Evolutionary conservation across 1,140 invertebrate genomes (phyloP), one percentile per base, ranked within the genome.

Genomic region (Bombus pyrosoma): DNA sequence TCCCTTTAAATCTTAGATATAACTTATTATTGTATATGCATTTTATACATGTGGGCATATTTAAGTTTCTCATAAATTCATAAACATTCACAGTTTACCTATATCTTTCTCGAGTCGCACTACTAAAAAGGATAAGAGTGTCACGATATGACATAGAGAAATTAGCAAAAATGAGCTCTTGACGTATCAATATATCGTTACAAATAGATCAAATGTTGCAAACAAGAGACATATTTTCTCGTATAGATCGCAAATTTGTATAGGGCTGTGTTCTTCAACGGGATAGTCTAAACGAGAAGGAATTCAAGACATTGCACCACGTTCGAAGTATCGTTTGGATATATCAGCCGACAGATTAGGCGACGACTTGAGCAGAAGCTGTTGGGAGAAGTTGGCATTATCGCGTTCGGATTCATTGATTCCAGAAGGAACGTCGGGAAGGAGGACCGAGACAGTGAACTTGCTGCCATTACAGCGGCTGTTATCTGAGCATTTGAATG

Each of bases 341-440:
- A 88, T 84, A 66, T 66, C 85, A 41, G 81, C 8, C 53, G 86
- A 66, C 89, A 91, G 91, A 93, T 94, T 92, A 91, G 91, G 88
- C 73, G 87, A 85, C 79, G 89, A 89, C 81, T 85, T 71, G 62
- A 62, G 66, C 76, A 85, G 71, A 39, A 71, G 78, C 85, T 89
- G 82, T 86, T 76, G 81, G 81, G 68, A 89, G 87, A 91, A 93
- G 92, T 93, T 94, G 87, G 92, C 91, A 94, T 94, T 94, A 94
- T 94, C 93, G 93, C 91, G 92, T 94, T 94, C 93, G 92, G 89
- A 94, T 93, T 94, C 93, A 94, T 94, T 94, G 93, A 93, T 91
- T 94, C 91, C 91, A 57, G 88, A 68, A 25, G 34, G 64, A 83
- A 68, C 81, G 62, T 57, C 83, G 83, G 68, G 83, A 69, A 78